Evolutionary conservation across 1,140 invertebrate species (phyloP).

Genomic region (Euglossa dilemma): DNA sequence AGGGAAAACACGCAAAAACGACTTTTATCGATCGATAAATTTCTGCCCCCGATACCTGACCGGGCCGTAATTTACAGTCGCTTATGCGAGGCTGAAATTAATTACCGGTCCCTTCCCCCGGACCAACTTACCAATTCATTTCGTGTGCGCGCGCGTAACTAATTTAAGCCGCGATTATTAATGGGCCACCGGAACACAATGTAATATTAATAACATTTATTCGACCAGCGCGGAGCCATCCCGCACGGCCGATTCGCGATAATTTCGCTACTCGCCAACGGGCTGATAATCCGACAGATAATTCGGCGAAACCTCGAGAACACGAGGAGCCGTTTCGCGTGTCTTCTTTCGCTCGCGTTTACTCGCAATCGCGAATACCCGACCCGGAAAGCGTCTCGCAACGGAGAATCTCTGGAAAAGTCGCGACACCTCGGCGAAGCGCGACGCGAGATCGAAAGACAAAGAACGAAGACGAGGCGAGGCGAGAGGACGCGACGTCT

Average conservation of each 20-base stretch:
- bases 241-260: background rate
- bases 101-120: constrained; percentile 34
- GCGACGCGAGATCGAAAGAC: background rate
- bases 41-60: constrained; percentile 23
- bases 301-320: background rate
- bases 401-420: too few species aligned
- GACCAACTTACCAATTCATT: constrained; percentile 55
- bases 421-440: too few species aligned
- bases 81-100: constrained; percentile 49
- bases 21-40: constrained; percentile 32
- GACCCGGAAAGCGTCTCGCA: too few species aligned
- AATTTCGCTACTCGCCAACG: background rate
- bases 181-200: constrained; percentile 47
- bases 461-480: too few species aligned
- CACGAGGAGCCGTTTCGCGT: too few species aligned
- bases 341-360: too few species aligned
- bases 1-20: constrained; percentile 19
- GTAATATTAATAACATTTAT: constrained; percentile 58
- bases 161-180: constrained; percentile 56
- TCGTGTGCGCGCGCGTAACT: constrained; percentile 52
- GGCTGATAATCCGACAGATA: too few species aligned
- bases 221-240: background rate
- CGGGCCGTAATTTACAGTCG: constrained; percentile 44
- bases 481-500: too few species aligned
- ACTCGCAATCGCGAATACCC: too few species aligned